A percentile compares a stretch with the other conserved stretches of the same genome.
Conservation (phyloP, 2,113 vertebrate species). For the Eulemur macaco region DNA sequence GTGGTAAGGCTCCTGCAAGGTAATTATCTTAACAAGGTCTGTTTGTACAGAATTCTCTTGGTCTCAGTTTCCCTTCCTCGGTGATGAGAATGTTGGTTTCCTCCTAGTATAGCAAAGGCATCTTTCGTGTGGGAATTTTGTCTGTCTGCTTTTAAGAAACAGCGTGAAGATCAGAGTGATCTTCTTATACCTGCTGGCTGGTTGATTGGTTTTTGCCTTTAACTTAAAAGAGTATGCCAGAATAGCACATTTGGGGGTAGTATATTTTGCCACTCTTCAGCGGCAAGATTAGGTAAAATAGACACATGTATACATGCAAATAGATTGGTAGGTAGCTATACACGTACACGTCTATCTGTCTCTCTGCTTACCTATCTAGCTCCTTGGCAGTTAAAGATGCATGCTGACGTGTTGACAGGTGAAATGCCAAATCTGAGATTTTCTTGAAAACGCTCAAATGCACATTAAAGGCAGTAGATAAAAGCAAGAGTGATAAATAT, state of each 20-base stretch:
- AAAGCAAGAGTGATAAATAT: neutral
- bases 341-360: accelerated
- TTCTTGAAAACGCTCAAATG: neutral
- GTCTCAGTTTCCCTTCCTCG: neutral
- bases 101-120: neutral
- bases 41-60: neutral
- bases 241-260: neutral
- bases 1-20: neutral
- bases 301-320: too few species aligned
- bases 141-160: neutral
- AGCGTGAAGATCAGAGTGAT: neutral
- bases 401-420: neutral
- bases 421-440: neutral
- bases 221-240: neutral
- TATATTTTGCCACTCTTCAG: neutral
- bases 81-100: neutral
- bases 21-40: neutral
- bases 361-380: neutral
- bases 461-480: neutral
- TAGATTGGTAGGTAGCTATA: too few species aligned
- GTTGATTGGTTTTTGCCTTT: neutral
- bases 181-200: neutral
- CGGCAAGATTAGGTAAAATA: neutral
- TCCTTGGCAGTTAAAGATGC: neutral
- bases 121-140: accelerated